Evolutionary conservation across 2,113 vertebrate genomes (phyloP).

Genomic region (Ictidomys tridecemlineatus): DNA sequence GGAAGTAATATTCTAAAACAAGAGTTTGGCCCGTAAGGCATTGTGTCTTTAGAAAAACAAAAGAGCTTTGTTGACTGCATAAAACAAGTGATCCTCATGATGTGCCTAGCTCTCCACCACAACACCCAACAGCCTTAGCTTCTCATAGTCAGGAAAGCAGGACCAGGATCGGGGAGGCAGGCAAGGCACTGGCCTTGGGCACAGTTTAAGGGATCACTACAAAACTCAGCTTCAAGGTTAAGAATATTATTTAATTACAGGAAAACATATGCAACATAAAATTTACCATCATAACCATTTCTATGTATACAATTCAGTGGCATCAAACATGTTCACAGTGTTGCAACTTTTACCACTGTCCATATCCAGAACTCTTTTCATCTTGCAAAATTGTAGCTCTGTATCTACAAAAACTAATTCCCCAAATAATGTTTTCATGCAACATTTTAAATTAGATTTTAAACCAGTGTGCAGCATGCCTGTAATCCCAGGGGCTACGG

Average conservation of each 20-base stretch:
- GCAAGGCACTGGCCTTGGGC: fast-evolving
- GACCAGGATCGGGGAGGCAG: fast-evolving
- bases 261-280: neutral
- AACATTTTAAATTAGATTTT: neutral
- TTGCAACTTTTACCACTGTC: fast-evolving
- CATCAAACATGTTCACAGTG: neutral
- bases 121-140: neutral
- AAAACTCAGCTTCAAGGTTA: neutral
- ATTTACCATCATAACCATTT: too few species aligned
- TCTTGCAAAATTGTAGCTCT: neutral
- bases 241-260: neutral
- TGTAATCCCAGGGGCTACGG: too few species aligned
- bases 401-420: neutral
- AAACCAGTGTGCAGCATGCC: neutral
- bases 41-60: neutral
- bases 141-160: neutral
- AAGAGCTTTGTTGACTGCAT: neutral
- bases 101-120: fast-evolving
- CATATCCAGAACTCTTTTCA: too few species aligned
- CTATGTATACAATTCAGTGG: neutral
- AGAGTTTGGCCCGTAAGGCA: neutral
- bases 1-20: neutral
- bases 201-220: neutral
- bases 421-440: neutral
- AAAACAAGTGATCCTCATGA: neutral